phyloP scores from a whole-genome alignment of 2,888 invertebrate species.

The Watsonalla binaria region DNA sequence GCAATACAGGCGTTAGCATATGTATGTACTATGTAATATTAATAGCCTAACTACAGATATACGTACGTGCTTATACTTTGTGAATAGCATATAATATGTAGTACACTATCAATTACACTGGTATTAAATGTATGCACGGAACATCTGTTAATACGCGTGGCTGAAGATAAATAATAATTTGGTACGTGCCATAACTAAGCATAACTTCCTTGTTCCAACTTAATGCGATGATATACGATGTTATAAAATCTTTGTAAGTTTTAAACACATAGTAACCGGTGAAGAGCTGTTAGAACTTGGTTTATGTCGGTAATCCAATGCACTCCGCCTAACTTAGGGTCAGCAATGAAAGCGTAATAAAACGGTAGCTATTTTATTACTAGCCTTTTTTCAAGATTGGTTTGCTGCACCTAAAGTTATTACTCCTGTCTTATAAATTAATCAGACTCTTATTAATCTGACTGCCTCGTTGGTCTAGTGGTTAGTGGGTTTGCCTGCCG shows the following conservation, averaged over 20 bases:
- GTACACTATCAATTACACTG: too few relatives aligned
- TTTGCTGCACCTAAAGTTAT: background rate
- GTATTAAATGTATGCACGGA: too few relatives aligned
- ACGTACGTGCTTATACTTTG: background rate
- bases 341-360: background rate
- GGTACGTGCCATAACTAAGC: background rate
- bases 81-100: background rate
- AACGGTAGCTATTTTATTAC: background rate
- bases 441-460: too few relatives aligned
- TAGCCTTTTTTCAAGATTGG: background rate
- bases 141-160: too few relatives aligned
- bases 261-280: constrained; percentile 18
- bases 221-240: constrained; percentile 8
- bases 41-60: too few relatives aligned
- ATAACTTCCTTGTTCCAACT: background rate
- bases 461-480: too few relatives aligned
- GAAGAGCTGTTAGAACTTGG: constrained; percentile 13
- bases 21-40: too few relatives aligned
- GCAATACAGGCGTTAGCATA: too few relatives aligned
- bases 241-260: constrained; percentile 20
- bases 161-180: background rate
- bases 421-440: background rate
- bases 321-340: constrained; percentile 1
- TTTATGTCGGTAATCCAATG: constrained; percentile 7
- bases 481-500: too few relatives aligned